Evolutionary conservation across 2,888 invertebrate genomes (phyloP).

Genomic region (Philonicus albiceps): DNA sequence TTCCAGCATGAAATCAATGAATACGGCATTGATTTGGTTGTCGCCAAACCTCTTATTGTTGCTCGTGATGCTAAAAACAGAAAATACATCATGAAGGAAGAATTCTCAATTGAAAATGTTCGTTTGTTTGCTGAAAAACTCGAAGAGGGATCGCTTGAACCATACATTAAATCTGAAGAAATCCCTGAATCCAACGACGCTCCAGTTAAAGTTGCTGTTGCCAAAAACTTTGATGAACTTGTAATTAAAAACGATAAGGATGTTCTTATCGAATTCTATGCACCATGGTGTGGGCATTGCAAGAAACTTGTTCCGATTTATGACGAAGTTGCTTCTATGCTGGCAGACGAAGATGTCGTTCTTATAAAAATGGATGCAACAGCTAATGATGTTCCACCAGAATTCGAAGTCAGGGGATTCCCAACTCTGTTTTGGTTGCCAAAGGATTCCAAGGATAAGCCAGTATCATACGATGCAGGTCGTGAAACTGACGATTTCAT

Average conservation of each 20-base stretch:
- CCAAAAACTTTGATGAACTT: slow-evolving; percentile 95
- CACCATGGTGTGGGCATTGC: slow-evolving; percentile 99
- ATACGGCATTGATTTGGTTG: slow-evolving; percentile 87
- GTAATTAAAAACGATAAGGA: slow-evolving; percentile 92
- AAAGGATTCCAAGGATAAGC: slow-evolving; percentile 78
- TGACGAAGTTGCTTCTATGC: slow-evolving; percentile 91
- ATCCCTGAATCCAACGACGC: slow-evolving; percentile 86
- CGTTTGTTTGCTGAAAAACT: slow-evolving; percentile 85
- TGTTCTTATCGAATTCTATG: slow-evolving; percentile 97
- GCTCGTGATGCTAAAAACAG: slow-evolving; percentile 83
- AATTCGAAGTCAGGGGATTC: slow-evolving; percentile 94
- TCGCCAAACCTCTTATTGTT: slow-evolving; percentile 89
- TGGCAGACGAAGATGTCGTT: slow-evolving; percentile 84
- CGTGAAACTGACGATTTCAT: slow-evolving; percentile 93
- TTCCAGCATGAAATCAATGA: slow-evolving; percentile 95
- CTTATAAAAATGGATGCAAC: slow-evolving; percentile 99
- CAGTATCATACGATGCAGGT: slow-evolving; percentile 91
- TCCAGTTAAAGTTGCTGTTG: slow-evolving; percentile 89
- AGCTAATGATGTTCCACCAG: slow-evolving; percentile 93
- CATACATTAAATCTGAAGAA: slow-evolving; percentile 94
- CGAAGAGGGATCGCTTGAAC: slow-evolving; percentile 81
- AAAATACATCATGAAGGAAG: slow-evolving; percentile 88
- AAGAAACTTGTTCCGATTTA: slow-evolving; percentile 93
- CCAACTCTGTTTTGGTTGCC: slow-evolving; percentile 97
- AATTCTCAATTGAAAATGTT: slow-evolving; percentile 89